Evolutionary conservation across 2,888 invertebrate species (phyloP).

Genomic region (Podotricha telesiphe): DNA sequence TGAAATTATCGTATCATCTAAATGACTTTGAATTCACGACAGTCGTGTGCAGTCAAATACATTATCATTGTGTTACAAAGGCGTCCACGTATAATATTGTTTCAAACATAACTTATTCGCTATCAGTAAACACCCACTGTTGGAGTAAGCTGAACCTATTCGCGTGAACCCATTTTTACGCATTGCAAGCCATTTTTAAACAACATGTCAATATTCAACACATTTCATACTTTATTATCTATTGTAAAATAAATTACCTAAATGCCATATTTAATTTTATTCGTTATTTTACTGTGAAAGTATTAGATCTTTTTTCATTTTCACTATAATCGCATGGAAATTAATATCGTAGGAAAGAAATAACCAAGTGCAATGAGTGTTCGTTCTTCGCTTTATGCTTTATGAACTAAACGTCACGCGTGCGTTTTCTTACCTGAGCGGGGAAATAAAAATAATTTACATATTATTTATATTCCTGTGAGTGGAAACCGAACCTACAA

Average conservation of each 20-base stretch:
- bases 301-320: not conserved
- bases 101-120: not conserved
- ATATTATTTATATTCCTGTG: too few relatives aligned
- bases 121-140: constrained; percentile 7
- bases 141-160: constrained; percentile 7
- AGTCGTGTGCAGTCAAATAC: not conserved
- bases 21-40: not conserved
- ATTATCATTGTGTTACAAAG: not conserved
- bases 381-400: too few relatives aligned
- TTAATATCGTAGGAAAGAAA: too few relatives aligned
- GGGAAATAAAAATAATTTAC: too few relatives aligned
- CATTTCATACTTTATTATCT: not conserved
- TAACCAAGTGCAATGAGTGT: too few relatives aligned
- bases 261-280: not conserved
- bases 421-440: too few relatives aligned
- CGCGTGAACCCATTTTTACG: not conserved
- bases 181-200: constrained; percentile 12
- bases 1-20: not conserved
- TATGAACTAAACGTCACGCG: too few relatives aligned
- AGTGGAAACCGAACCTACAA: too few relatives aligned
- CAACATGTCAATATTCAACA: not conserved
- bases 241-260: not conserved
- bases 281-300: not conserved
- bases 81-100: not conserved
- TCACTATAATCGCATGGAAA: not conserved